phyloP scores from a whole-genome alignment of 2,888 invertebrate genomes.

The Pardosa pseudoannulata region DNA sequence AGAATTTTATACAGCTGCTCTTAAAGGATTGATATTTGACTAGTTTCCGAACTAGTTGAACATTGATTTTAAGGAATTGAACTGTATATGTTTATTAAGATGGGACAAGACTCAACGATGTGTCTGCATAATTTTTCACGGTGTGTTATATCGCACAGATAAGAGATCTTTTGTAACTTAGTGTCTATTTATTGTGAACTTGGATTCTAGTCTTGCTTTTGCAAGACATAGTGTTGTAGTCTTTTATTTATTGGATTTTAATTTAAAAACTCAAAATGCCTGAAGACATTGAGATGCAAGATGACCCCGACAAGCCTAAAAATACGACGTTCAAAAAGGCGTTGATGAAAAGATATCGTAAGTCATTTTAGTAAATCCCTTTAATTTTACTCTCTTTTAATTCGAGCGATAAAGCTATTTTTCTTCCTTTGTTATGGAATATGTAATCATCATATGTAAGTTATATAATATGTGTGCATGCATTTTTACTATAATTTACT shows the following conservation, averaged over 20 bases:
- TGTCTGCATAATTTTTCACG: constrained; percentile 1
- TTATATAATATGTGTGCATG: too few species aligned
- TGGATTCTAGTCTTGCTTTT: constrained; percentile 1
- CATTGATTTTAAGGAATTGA: not conserved
- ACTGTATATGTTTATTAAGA: constrained; percentile 3
- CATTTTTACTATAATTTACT: too few species aligned
- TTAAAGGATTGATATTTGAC: too few species aligned
- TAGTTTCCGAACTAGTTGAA: too few species aligned
- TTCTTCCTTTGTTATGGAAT: too few species aligned
- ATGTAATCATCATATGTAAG: too few species aligned
- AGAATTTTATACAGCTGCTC: too few species aligned
- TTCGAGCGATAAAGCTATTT: too few species aligned
- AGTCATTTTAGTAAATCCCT: constrained; percentile 80
- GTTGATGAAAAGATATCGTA: constrained; percentile 95
- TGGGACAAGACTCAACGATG: not conserved
- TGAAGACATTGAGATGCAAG: constrained; percentile 59
- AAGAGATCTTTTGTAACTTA: not conserved
- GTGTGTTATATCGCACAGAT: not conserved
- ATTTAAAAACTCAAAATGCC: constrained; percentile 50
- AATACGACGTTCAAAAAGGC: constrained; percentile 84
- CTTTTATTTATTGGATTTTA: constrained; percentile 30
- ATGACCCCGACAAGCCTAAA: constrained; percentile 54
- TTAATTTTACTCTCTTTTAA: too few species aligned
- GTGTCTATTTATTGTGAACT: not conserved
- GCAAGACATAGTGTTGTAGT: not conserved